Base-by-base conservation (phyloP, 37 sponge, comb jelly and placozoan species). In the Dysidea cf. avara region DNA sequence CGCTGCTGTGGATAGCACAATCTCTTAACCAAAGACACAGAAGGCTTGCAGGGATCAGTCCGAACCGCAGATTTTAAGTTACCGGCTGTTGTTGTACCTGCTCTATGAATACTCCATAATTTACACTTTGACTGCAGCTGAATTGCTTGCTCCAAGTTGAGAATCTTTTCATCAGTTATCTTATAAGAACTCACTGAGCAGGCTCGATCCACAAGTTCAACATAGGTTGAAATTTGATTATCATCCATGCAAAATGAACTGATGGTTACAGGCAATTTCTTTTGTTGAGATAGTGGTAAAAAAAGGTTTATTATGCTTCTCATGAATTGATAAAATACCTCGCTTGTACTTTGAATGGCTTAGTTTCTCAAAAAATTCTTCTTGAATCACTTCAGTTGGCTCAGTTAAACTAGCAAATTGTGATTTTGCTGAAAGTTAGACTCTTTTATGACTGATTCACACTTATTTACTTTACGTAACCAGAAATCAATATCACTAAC, bases 1-100 rank as follows among this genome's bases (percentile, higher is more conserved):
- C 24, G n/a, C 26, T 22, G 9, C 26, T 77, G 40, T 51, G 78
- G 68, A 39, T 77, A 77, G 40, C 78, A 77, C 29, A 74, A 39
- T 3, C 25, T 3, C 21, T 66, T 77, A 2, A 77, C 0, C 57
- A 77, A 49, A 3, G 40, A n/a, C 4, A 21, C 43, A 1, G 78
- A 40, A 40, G 78, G 78, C 56, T 63, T 64, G 21, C 1, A 21
- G 29, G 13, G 31, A 33, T 39, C 31, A 37, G 67, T 77, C 40
- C 46, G 1, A 32, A 38, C 50, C 1, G 30, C 53, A 7, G 4
- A 7, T 28, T 64, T 77, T 39, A 77, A 37, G 13, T 34, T 20
- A 32, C 67, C 64, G 14, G 67, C 78, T 29, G 78, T 77, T 17
- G 66, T 30, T 18, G 67, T 39, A 1, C 78, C 68, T 24, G 78